phyloP scores from a whole-genome alignment of 2,888 invertebrate genomes.

The Spisula subtruncata region DNA sequence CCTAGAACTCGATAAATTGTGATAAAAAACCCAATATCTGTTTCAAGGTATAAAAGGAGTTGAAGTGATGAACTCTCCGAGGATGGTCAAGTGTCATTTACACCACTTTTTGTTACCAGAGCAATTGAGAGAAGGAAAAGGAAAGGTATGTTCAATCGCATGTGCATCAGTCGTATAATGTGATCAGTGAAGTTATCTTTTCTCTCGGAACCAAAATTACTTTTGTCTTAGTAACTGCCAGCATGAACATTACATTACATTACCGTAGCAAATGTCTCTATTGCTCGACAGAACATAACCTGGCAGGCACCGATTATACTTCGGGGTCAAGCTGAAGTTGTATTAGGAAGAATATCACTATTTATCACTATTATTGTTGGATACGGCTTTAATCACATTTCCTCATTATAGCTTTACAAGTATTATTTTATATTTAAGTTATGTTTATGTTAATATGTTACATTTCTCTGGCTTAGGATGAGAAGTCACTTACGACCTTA shows the following conservation, averaged over 20 bases:
- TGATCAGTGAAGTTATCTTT: neutral
- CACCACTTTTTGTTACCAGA: slow-evolving; percentile 38
- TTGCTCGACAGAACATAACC: neutral
- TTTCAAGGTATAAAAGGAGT: neutral
- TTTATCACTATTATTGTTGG: too few species aligned
- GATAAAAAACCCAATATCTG: neutral
- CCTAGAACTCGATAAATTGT: neutral
- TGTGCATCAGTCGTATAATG: neutral
- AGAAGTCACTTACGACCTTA: too few species aligned
- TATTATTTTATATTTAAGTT: too few species aligned
- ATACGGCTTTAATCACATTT: too few species aligned
- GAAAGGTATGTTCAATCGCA: slow-evolving; percentile 6
- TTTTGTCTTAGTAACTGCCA: neutral
- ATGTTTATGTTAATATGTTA: too few species aligned
- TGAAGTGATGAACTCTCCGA: slow-evolving; percentile 20
- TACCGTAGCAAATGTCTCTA: neutral
- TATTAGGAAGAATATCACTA: too few species aligned
- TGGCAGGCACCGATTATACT: neutral
- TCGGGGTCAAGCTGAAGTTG: neutral
- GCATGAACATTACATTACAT: neutral
- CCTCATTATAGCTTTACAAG: too few species aligned
- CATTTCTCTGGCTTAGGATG: too few species aligned
- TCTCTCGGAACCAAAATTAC: neutral
- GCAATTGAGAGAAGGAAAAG: slow-evolving; percentile 38
- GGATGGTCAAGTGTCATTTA: slow-evolving; percentile 40